Evolutionary conservation across 2,113 vertebrate species (phyloP).

Genomic region (Callionymus lyra): DNA sequence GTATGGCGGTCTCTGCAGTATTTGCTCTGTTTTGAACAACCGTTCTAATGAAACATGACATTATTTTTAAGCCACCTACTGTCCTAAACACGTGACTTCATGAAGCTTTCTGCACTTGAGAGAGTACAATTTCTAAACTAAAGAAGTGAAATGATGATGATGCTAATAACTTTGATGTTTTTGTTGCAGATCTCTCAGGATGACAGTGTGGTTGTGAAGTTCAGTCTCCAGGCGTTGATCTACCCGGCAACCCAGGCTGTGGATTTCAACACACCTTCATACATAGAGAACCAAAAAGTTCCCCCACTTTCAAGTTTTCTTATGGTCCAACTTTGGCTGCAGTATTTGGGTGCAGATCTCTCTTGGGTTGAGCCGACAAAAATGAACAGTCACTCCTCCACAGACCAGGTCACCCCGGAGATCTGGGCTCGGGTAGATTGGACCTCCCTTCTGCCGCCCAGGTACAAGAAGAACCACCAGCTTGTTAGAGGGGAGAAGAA

Average conservation of each 20-base stretch:
- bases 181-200: slow-evolving; percentile 37
- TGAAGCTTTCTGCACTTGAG: too few species aligned
- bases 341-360: slow-evolving; percentile 74
- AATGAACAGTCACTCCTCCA: slow-evolving; percentile 81
- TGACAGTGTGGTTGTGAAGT: slow-evolving; percentile 34
- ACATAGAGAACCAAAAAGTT: slow-evolving; percentile 71
- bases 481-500: slow-evolving; percentile 62
- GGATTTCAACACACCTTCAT: slow-evolving; percentile 87
- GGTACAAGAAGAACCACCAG: slow-evolving; percentile 68
- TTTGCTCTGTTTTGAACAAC: too few species aligned
- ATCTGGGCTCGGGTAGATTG: slow-evolving; percentile 72
- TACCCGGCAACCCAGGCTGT: slow-evolving; percentile 83
- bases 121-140: too few species aligned
- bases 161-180: too few species aligned
- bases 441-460: slow-evolving; percentile 69
- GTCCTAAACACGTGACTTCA: too few species aligned
- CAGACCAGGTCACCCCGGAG: slow-evolving; percentile 41
- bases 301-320: slow-evolving; percentile 62
- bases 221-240: slow-evolving; percentile 77
- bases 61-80: too few species aligned
- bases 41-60: too few species aligned
- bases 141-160: too few species aligned
- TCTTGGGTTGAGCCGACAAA: slow-evolving; percentile 64
- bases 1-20: too few species aligned
- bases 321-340: slow-evolving; percentile 83